Conservation (phyloP, 1,140 invertebrate genomes). For the Pseudomyrmex flavicornis region DNA sequence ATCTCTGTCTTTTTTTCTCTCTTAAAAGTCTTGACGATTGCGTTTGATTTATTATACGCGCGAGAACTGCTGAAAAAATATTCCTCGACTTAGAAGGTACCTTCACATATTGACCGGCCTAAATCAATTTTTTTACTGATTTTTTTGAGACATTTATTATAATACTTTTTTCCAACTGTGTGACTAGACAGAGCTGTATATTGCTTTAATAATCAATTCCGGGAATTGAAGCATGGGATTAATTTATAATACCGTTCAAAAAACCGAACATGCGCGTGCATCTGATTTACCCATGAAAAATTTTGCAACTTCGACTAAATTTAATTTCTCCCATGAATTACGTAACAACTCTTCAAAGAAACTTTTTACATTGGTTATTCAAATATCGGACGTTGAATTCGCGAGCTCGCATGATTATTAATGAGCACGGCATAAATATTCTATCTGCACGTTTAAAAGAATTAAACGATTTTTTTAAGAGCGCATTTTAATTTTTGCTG, state of each 20-base stretch:
- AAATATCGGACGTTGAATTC: conserved; percentile 3
- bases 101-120: too few species aligned
- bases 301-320: conserved; percentile 14
- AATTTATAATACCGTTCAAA: conserved; percentile 11
- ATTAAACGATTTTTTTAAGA: not conserved
- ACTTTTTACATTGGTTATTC: conserved; percentile 47
- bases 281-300: conserved; percentile 23
- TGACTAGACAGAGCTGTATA: conserved; percentile 2
- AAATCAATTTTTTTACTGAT: conserved; percentile 5
- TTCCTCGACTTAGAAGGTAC: not conserved
- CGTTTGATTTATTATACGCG: conserved; percentile 32
- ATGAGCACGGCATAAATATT: conserved; percentile 9
- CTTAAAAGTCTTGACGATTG: not conserved
- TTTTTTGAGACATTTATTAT: not conserved
- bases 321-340: conserved; percentile 30
- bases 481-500: not conserved
- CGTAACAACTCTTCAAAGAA: conserved; percentile 34
- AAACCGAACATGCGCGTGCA: conserved; percentile 41
- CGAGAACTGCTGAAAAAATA: not conserved
- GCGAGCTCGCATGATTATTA: not conserved
- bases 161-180: not conserved
- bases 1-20: not conserved
- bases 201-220: conserved; percentile 41
- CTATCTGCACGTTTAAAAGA: not conserved
- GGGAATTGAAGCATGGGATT: conserved; percentile 6